Base-by-base conservation (phyloP, 2,888 invertebrate species). In the Crepidodera aurea region DNA sequence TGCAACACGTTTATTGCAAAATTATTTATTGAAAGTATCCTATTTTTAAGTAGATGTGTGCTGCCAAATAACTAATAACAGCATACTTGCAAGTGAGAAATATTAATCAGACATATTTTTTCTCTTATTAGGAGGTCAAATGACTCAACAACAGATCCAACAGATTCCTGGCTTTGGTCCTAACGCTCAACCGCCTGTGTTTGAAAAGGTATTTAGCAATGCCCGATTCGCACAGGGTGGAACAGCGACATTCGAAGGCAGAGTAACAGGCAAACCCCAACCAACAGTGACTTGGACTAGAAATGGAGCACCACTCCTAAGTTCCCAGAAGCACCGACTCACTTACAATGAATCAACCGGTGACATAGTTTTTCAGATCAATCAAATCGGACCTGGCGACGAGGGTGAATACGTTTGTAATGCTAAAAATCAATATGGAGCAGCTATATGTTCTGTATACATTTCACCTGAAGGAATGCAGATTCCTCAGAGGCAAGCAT, bases 331-430 rank as follows among this genome's bases (percentile, higher is more conserved):
- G 83, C 92, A 94, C 77, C 90, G 90, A 78, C 91, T 96, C 88
- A 89, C 89, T 76, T 96, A 96, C 80, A 93, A 96, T 80, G 92
- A 93, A 79, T 88, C 89, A 79, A 94, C 93, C 70, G 98, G 98
- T 67, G 65, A 64, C 42, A 79, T 79, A 71, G 92, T 93, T 65
- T 86, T 98, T 74, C 89, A 94, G 74, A 98, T 99, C 77, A 93
- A 93, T 80, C 91, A 94, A 79, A 94, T 97, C 73, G 96, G 96
- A 65, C 94, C 95, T 59, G 96, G 96, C 53, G 96, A 97, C 82
- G 95, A 96, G 81, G 97, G 96, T 72, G 96, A 97, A 83, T 97
- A 97, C 81, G 95, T 95, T 1, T 96, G 96, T 82, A 93, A 92
- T 64, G 96, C 96, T 46, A 90, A 93, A 73, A 97, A 97, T 83